phyloP scores from a whole-genome alignment of 2,888 invertebrate genomes.

The Chouioia cunea region DNA sequence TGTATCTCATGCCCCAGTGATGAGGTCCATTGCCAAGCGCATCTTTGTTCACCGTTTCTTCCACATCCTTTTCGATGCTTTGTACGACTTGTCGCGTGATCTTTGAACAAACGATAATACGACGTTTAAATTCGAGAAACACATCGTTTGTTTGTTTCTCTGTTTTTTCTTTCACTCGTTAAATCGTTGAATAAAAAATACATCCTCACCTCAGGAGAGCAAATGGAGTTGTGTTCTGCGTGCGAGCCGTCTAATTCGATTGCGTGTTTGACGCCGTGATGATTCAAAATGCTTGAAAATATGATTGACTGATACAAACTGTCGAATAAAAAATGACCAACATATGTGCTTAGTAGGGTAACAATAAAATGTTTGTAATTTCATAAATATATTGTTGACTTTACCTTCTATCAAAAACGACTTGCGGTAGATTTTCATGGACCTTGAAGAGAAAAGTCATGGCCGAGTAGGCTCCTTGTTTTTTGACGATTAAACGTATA shows the following conservation, averaged over 20 bases:
- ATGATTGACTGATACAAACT: slow-evolving; percentile 63
- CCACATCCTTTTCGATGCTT: slow-evolving; percentile 56
- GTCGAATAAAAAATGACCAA: slow-evolving; percentile 47
- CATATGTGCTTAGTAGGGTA: slow-evolving; percentile 7
- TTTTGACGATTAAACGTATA: slow-evolving; percentile 73
- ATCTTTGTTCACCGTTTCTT: slow-evolving; percentile 59
- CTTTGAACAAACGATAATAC: slow-evolving; percentile 22
- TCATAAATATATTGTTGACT: slow-evolving; percentile 20
- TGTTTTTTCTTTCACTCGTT: neutral
- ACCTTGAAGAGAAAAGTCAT: slow-evolving; percentile 73
- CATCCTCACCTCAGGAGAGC: slow-evolving; percentile 60
- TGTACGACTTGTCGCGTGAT: slow-evolving; percentile 33
- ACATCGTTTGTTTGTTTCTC: too few relatives aligned
- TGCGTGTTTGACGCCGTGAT: slow-evolving; percentile 57
- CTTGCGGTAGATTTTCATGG: slow-evolving; percentile 71
- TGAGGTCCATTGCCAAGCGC: slow-evolving; percentile 61
- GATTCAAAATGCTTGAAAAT: slow-evolving; percentile 62
- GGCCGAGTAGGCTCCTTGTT: slow-evolving; percentile 73
- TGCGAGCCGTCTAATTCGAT: slow-evolving; percentile 56
- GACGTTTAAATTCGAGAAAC: neutral
- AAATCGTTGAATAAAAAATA: slow-evolving; percentile 10
- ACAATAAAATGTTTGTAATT: slow-evolving; percentile 7
- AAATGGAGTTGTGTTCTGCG: slow-evolving; percentile 59
- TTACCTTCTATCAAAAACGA: slow-evolving; percentile 74
- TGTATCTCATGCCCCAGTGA: slow-evolving; percentile 72